Evolutionary conservation across 37 sponge, comb jelly and placozoan species (phyloP).

Genomic region (Cladorhizidae sp.): DNA sequence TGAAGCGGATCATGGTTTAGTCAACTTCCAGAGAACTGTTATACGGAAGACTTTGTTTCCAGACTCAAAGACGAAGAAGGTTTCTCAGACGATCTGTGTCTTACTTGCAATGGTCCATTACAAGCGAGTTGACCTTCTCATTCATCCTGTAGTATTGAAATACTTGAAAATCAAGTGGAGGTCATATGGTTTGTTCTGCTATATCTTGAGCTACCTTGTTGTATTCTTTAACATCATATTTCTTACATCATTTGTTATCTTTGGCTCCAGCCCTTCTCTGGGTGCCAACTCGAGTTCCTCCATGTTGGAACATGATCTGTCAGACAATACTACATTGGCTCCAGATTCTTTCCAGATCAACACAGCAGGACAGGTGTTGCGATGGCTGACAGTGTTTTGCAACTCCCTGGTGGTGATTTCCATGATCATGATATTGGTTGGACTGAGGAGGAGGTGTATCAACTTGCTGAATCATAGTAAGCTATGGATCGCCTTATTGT

Average conservation of each 20-base stretch:
- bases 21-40: too few relatives aligned
- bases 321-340: too few relatives aligned
- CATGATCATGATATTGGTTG: neutral
- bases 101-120: constrained; percentile 52
- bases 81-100: constrained; percentile 9
- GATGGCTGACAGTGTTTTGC: neutral
- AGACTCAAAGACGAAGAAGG: constrained; percentile 7
- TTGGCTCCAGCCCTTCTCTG: constrained; percentile 18
- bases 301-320: too few relatives aligned
- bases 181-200: constrained; percentile 58
- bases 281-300: neutral
- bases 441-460: neutral
- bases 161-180: constrained; percentile 74
- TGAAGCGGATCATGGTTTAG: too few relatives aligned
- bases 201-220: constrained; percentile 6
- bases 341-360: neutral
- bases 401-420: neutral
- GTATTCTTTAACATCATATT: constrained; percentile 48
- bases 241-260: constrained; percentile 50
- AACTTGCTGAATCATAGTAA: neutral
- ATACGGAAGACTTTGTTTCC: too few relatives aligned
- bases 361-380: neutral
- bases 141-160: constrained; percentile 66
- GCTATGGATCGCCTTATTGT: neutral
- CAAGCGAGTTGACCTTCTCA: constrained; percentile 52